A percentile compares a stretch with the other conserved stretches of the same genome.
phyloP scores from a whole-genome alignment of 2,113 vertebrate species.

The Gorsachius goisagi region DNA sequence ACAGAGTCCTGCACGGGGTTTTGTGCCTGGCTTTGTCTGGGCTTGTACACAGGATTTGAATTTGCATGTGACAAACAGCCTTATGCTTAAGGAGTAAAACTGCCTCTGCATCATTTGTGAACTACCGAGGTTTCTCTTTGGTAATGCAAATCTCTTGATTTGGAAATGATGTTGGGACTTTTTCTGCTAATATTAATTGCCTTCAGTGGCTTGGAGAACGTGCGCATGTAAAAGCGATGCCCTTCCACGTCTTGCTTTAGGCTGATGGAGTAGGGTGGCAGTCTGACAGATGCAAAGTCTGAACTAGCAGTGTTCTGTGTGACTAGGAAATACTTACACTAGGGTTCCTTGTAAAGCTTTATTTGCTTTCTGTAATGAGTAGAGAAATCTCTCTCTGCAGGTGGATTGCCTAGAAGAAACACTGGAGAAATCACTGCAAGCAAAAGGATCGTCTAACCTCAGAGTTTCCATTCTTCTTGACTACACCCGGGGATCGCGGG shows the following conservation, averaged over 20 bases:
- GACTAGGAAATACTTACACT: neutral
- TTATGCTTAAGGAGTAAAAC: neutral
- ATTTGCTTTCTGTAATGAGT: neutral
- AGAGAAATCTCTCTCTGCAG: conserved; percentile 63
- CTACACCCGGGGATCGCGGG: conserved; percentile 92
- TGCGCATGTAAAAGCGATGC: neutral
- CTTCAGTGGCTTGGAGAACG: neutral
- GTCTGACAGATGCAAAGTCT: neutral
- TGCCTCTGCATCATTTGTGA: neutral
- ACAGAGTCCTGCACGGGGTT: neutral
- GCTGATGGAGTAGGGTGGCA: neutral
- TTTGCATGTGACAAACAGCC: neutral
- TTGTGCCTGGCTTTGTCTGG: neutral
- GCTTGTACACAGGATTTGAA: neutral
- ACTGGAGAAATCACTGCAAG: conserved; percentile 78
- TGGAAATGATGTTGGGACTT: neutral
- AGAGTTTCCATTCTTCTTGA: conserved; percentile 91
- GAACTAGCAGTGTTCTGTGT: neutral
- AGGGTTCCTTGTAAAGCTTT: neutral
- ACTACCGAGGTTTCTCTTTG: neutral
- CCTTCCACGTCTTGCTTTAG: neutral
- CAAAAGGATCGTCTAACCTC: conserved; percentile 65
- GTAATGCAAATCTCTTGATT: neutral
- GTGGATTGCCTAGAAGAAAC: conserved; percentile 90
- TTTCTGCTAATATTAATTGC: neutral